Conservation (phyloP, 1,140 invertebrate genomes). For the Diploscapter pachys region DNA sequence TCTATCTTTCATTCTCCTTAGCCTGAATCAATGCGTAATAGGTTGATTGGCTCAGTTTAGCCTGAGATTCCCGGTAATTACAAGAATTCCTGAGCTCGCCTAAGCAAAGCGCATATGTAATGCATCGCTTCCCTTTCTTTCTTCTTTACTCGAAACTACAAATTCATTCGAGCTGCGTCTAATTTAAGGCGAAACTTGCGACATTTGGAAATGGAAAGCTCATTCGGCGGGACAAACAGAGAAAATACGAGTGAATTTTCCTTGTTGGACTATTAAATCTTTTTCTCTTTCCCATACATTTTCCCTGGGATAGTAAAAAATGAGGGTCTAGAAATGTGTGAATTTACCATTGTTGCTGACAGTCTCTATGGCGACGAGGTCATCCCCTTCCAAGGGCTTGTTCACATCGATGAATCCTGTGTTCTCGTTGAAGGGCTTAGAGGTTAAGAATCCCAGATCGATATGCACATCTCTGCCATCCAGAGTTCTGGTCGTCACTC, state of each 20-base stretch:
- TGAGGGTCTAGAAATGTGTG: not conserved
- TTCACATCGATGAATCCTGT: slow-evolving; percentile 46
- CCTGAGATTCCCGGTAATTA: too few relatives aligned
- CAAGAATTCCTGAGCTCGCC: too few relatives aligned
- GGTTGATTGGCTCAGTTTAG: too few relatives aligned
- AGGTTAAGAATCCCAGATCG: slow-evolving; percentile 51
- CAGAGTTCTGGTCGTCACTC: slow-evolving; percentile 6
- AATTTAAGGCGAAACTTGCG: not conserved
- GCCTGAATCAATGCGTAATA: too few relatives aligned
- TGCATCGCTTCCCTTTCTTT: too few relatives aligned
- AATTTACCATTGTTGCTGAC: slow-evolving; percentile 48
- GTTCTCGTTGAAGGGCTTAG: slow-evolving; percentile 49
- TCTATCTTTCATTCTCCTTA: too few relatives aligned
- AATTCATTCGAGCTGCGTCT: not conserved
- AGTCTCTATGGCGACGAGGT: slow-evolving; percentile 49
- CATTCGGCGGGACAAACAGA: not conserved
- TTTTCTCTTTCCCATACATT: not conserved
- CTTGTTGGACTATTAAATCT: not conserved
- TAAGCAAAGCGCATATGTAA: too few relatives aligned
- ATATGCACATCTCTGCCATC: slow-evolving; percentile 42
- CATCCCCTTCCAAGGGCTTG: slow-evolving; percentile 38
- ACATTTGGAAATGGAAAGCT: not conserved
- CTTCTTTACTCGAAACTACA: not conserved
- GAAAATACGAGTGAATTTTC: not conserved
- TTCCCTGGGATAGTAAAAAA: not conserved